phyloP scores from a whole-genome alignment of 2,113 vertebrate species.

The Neopipo cinnamomea region DNA sequence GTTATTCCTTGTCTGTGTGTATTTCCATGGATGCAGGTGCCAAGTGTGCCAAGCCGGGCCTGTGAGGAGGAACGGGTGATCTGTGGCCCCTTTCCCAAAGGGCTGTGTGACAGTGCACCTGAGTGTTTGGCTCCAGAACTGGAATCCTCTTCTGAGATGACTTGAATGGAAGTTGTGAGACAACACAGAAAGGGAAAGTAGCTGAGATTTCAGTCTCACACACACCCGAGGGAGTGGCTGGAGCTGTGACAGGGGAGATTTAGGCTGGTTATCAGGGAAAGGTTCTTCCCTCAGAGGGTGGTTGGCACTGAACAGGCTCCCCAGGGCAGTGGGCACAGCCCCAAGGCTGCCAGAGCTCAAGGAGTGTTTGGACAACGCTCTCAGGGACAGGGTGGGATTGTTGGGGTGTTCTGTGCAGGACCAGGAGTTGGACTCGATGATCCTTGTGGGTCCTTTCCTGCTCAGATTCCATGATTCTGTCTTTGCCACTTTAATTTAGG shows the following conservation, averaged over 20 bases:
- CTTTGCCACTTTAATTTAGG: neutral
- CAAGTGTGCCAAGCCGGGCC: neutral
- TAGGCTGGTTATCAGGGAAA: fast-evolving
- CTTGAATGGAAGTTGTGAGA: neutral
- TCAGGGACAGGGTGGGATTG: neutral
- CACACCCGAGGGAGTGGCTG: neutral
- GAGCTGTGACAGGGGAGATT: fast-evolving
- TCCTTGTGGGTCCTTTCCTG: neutral
- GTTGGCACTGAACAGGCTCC: neutral
- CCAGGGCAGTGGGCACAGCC: neutral
- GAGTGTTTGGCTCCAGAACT: neutral
- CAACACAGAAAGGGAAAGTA: neutral
- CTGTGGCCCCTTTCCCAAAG: neutral
- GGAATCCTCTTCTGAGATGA: neutral
- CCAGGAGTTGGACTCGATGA: neutral
- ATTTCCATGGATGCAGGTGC: neutral
- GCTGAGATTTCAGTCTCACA: neutral
- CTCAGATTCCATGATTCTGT: neutral
- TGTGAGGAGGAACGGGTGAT: neutral
- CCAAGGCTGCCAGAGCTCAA: neutral
- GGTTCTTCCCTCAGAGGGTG: neutral
- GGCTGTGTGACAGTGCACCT: fast-evolving
- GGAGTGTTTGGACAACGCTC: fast-evolving
- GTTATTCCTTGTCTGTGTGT: neutral
- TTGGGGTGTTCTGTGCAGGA: neutral